Conservation (phyloP, 2,113 vertebrate species). For the Oryzias javanicus region DNA sequence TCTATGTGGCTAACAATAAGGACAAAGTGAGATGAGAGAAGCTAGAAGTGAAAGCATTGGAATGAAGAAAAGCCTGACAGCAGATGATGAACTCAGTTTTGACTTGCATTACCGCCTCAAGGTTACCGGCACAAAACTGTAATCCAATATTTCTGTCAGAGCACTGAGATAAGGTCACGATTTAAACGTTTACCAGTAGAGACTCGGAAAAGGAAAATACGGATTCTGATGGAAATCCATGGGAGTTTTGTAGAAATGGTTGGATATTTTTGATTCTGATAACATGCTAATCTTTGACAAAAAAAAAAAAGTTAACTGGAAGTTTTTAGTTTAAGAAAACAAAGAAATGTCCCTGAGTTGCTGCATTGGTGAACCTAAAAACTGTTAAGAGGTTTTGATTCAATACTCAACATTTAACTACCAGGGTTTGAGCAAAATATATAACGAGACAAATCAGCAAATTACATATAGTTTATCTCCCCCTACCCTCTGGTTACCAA, state of each 20-base stretch:
- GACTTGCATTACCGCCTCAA: conserved; percentile 22
- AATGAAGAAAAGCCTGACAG: conserved; percentile 65
- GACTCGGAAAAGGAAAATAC: neutral
- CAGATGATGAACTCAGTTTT: conserved; percentile 32
- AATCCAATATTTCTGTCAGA: conserved; percentile 25
- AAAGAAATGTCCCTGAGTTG: too few species aligned
- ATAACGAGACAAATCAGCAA: neutral
- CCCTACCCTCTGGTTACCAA: neutral
- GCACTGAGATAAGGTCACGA: conserved; percentile 11
- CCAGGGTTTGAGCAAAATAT: neutral
- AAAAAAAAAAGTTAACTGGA: neutral
- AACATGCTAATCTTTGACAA: neutral
- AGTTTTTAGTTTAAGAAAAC: neutral
- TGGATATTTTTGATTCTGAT: too few species aligned
- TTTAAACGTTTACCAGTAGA: conserved; percentile 6
- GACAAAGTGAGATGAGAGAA: neutral
- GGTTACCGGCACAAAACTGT: conserved; percentile 1
- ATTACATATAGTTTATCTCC: too few species aligned
- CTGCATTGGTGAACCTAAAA: too few species aligned
- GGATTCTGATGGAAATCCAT: neutral
- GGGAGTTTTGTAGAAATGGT: too few species aligned
- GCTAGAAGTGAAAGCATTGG: conserved; percentile 17
- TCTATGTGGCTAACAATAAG: neutral
- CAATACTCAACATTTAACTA: too few species aligned
- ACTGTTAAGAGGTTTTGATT: too few species aligned